Evolutionary conservation across 2,113 vertebrate genomes (phyloP).

Genomic region (Panthera leo): DNA sequence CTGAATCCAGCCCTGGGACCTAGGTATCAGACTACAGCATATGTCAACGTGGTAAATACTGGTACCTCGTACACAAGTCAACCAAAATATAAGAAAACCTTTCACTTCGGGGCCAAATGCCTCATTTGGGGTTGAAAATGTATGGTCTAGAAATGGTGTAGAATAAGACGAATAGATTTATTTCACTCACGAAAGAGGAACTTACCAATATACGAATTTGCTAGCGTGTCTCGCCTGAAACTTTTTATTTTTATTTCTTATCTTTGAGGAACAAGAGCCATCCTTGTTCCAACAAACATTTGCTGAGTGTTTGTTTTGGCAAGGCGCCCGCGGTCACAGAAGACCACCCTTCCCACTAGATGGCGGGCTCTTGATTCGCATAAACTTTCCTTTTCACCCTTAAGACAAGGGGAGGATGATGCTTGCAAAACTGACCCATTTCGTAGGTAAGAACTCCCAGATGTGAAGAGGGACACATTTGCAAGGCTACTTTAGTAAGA

Average conservation of each 20-base stretch:
- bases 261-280: background rate
- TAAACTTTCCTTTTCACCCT: background rate
- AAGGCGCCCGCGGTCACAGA: rapidly evolving
- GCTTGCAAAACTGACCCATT: background rate
- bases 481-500: background rate
- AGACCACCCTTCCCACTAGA: background rate
- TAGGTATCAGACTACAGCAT: background rate
- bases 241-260: background rate
- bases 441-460: background rate
- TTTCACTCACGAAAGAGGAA: background rate
- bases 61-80: background rate
- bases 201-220: background rate
- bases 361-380: background rate
- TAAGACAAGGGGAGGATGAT: background rate
- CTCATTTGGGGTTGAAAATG: background rate
- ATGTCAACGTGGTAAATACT: background rate
- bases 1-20: background rate
- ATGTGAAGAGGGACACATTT: background rate
- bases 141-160: background rate
- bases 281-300: background rate
- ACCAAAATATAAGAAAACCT: background rate
- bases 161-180: background rate
- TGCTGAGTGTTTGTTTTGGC: background rate
- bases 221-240: background rate
- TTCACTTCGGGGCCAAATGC: background rate